phyloP scores from a whole-genome alignment of 1,140 invertebrate species.

The Mesaphorura yosii region DNA sequence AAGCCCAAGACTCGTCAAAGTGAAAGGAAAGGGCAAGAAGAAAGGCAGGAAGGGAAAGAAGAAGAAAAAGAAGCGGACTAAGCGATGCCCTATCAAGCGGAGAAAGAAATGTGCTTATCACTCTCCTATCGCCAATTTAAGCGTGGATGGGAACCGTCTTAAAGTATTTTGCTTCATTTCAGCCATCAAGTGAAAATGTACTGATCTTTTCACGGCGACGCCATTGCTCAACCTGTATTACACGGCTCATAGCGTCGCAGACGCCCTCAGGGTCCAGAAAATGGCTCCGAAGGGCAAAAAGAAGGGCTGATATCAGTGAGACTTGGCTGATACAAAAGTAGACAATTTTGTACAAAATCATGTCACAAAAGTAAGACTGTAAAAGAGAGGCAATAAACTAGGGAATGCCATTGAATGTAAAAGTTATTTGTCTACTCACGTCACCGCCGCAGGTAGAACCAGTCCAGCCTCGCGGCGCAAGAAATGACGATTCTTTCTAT shows the following conservation, averaged over 20 bases:
- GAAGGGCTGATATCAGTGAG: not conserved
- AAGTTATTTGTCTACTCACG: too few species aligned
- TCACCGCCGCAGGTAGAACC: too few species aligned
- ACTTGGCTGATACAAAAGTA: too few species aligned
- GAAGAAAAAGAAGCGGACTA: conserved; percentile 23
- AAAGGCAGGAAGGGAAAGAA: conserved; percentile 1
- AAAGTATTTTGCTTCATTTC: not conserved
- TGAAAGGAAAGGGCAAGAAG: not conserved
- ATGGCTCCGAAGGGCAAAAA: conserved; percentile 27
- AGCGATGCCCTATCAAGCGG: conserved; percentile 25
- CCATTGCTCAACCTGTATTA: conserved; percentile 24
- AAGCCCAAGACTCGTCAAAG: too few species aligned
- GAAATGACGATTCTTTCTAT: too few species aligned
- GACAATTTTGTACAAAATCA: too few species aligned
- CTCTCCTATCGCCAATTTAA: not conserved
- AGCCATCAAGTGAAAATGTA: conserved; percentile 25
- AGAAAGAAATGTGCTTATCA: conserved; percentile 20
- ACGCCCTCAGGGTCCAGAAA: conserved; percentile 23
- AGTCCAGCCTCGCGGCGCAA: too few species aligned
- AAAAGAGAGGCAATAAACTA: too few species aligned
- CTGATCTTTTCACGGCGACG: conserved; percentile 6
- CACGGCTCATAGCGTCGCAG: conserved; percentile 17
- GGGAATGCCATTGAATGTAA: too few species aligned
- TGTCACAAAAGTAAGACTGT: too few species aligned
- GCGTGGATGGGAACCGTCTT: too few species aligned